Conservation (phyloP, 1,140 invertebrate genomes). For the Chlorops oryzae region DNA sequence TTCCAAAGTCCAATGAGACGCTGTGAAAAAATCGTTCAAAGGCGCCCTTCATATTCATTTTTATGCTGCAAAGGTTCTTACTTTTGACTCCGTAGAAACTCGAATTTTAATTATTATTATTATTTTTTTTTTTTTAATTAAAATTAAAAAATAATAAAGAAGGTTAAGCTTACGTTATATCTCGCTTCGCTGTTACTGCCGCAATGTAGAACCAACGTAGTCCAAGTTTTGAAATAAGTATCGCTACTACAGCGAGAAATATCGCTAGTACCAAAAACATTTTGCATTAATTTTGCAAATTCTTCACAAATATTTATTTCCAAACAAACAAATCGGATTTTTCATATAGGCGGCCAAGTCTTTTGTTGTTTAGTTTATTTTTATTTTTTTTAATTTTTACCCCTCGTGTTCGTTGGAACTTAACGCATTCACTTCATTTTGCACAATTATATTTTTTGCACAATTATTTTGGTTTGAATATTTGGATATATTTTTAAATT, state of each 20-base stretch:
- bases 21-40: slow-evolving; percentile 37
- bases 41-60: slow-evolving; percentile 1
- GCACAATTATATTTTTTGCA: too few relatives aligned
- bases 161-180: slow-evolving; percentile 52
- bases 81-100: not conserved
- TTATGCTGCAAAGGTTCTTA: not conserved
- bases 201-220: slow-evolving; percentile 69
- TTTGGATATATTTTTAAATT: too few relatives aligned
- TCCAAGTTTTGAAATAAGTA: slow-evolving; percentile 43
- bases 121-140: not conserved
- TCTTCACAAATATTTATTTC: too few relatives aligned
- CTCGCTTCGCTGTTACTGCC: slow-evolving; percentile 61
- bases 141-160: not conserved
- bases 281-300: too few relatives aligned
- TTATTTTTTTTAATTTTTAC: too few relatives aligned
- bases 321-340: too few relatives aligned
- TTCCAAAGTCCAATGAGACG: slow-evolving; percentile 22
- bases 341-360: too few relatives aligned
- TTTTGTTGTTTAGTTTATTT: too few relatives aligned
- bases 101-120: not conserved
- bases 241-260: slow-evolving; percentile 26
- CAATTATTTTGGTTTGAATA: too few relatives aligned
- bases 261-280: slow-evolving; percentile 30
- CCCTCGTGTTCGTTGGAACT: too few relatives aligned
- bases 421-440: too few relatives aligned